These are phyloP conservation scores for Zosterops japonicus DNA, from an alignment of 2,113 vertebrate genomes.

Conservation along the genomic window DNA sequence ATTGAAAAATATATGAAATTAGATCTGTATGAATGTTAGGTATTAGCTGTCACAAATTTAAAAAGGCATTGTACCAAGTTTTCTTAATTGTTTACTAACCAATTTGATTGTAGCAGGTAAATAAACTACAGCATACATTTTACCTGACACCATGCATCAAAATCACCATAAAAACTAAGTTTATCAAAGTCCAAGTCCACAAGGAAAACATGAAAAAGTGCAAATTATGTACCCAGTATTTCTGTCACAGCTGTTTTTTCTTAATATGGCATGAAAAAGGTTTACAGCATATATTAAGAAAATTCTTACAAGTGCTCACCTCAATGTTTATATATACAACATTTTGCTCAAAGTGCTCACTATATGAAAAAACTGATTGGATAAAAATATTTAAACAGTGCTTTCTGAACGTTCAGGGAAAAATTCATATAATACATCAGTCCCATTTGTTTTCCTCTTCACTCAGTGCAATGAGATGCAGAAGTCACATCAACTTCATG, in stretches of 20 bases:
- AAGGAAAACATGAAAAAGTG: constrained; percentile 76
- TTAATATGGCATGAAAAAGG: constrained; percentile 70
- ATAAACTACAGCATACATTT: constrained; percentile 64
- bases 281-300: constrained; percentile 74
- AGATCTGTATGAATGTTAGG: constrained; percentile 55
- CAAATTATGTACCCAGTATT: constrained; percentile 77
- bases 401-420: constrained; percentile 48
- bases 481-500: constrained; percentile 26
- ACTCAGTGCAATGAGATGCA: constrained; percentile 50
- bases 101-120: constrained; percentile 67
- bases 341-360: constrained; percentile 77
- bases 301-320: constrained; percentile 71
- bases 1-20: constrained; percentile 64
- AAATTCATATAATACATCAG: constrained; percentile 37
- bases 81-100: constrained; percentile 68
- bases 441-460: constrained; percentile 42
- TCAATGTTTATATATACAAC: constrained; percentile 73
- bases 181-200: constrained; percentile 79
- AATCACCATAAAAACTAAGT: constrained; percentile 76
- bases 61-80: constrained; percentile 66
- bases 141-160: constrained; percentile 72
- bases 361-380: constrained; percentile 69
- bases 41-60: constrained; percentile 71
- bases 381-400: constrained; percentile 71
- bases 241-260: constrained; percentile 65